These are phyloP conservation scores for Pteronura brasiliensis DNA, from an alignment of 2,113 vertebrate species.

Conservation along the genomic window DNA sequence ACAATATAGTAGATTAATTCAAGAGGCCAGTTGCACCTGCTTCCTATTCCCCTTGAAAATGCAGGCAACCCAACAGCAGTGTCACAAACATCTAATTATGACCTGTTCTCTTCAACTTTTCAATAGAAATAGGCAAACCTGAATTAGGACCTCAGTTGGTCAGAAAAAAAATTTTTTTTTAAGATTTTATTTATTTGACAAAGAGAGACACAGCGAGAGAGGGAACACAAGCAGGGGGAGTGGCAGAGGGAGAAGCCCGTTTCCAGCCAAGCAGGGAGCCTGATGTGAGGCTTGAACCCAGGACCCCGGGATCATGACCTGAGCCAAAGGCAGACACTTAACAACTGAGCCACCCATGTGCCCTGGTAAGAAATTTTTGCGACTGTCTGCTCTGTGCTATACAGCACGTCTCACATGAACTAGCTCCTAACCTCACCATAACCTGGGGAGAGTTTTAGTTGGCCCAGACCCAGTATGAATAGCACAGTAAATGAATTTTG, in stretches of 20 bases:
- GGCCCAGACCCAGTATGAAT: background rate
- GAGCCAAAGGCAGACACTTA: too few relatives aligned
- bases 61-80: background rate
- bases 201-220: too few relatives aligned
- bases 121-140: background rate
- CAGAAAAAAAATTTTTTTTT: background rate
- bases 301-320: too few relatives aligned
- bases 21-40: background rate
- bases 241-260: too few relatives aligned
- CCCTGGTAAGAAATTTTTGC: background rate
- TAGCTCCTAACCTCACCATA: background rate
- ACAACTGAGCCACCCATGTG: too few relatives aligned
- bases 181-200: too few relatives aligned
- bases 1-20: background rate
- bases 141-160: background rate
- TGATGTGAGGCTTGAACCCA: too few relatives aligned
- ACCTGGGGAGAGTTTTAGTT: background rate
- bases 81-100: background rate
- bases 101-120: background rate
- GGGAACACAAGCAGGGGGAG: too few relatives aligned
- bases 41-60: background rate
- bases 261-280: too few relatives aligned
- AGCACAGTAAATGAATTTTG: background rate
- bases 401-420: background rate
- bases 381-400: background rate